A percentile compares a stretch with the other conserved stretches of the same genome.
phyloP scores from a whole-genome alignment of 2,797 vertebrate species.

The Sitta carolinensis region DNA sequence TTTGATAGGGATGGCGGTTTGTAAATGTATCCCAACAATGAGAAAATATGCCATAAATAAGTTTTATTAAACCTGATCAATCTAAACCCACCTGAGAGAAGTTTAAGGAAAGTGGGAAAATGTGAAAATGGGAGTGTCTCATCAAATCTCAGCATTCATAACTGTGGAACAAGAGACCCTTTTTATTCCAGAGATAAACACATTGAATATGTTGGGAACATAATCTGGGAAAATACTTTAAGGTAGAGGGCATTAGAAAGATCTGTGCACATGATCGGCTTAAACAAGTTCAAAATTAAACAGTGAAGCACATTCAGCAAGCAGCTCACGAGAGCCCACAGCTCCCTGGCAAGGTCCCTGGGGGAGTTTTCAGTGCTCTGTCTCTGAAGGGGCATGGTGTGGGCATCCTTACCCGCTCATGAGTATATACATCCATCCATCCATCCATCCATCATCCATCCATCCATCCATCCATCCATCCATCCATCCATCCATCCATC shows the following conservation, averaged over 20 bases:
- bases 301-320: slow-evolving; percentile 1
- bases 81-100: slow-evolving; percentile 26
- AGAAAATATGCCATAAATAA: not conserved
- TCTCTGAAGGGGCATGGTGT: not conserved
- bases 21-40: not conserved
- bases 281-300: slow-evolving; percentile 18
- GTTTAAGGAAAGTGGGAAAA: slow-evolving; percentile 11
- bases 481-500: not conserved
- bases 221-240: slow-evolving; percentile 56
- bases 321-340: not conserved
- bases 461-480: not conserved
- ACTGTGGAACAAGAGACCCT: slow-evolving; percentile 36
- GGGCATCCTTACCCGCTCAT: accelerated
- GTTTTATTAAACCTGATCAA: slow-evolving; percentile 15
- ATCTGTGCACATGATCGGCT: slow-evolving; percentile 37
- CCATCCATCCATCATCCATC: not conserved
- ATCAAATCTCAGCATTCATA: slow-evolving; percentile 31
- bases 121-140: not conserved
- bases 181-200: slow-evolving; percentile 47
- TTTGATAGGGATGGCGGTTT: not conserved
- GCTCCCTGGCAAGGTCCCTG: not conserved
- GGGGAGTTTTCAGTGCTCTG: not conserved
- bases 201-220: not conserved
- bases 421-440: not conserved
- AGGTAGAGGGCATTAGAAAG: slow-evolving; percentile 28